Evolutionary conservation across 2,888 invertebrate genomes (phyloP).

Genomic region (Phortica okadai): DNA sequence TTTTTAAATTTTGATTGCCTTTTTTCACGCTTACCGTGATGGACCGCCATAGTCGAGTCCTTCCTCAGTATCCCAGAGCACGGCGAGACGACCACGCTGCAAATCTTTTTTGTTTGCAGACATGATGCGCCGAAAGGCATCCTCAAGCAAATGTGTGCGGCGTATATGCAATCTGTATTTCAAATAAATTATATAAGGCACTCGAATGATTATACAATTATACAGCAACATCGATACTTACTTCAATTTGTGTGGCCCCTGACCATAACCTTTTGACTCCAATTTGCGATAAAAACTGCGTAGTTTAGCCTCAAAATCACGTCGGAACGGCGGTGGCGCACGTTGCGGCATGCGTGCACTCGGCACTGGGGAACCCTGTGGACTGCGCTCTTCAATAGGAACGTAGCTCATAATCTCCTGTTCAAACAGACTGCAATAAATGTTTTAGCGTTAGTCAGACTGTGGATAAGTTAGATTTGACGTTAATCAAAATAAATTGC

Average conservation of each 20-base stretch:
- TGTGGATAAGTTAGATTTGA: too few species aligned
- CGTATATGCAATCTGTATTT: slow-evolving; percentile 89
- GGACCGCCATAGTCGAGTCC: slow-evolving; percentile 99
- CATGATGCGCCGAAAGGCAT: slow-evolving; percentile 98
- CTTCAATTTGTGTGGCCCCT: slow-evolving; percentile 98
- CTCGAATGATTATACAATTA: neutral
- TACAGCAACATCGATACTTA: slow-evolving; percentile 75
- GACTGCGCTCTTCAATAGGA: slow-evolving; percentile 81
- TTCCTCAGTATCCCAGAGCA: slow-evolving; percentile 96
- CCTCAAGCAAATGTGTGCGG: slow-evolving; percentile 94
- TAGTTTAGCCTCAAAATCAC: slow-evolving; percentile 96
- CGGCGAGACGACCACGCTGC: slow-evolving; percentile 95
- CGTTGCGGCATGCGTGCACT: slow-evolving; percentile 84
- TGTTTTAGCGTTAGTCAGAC: neutral
- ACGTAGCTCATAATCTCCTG: slow-evolving; percentile 99
- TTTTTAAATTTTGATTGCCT: neutral
- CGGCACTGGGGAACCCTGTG: slow-evolving; percentile 86
- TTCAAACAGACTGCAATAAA: slow-evolving; percentile 91
- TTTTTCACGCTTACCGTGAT: slow-evolving; percentile 77
- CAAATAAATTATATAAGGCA: neutral
- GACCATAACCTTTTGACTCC: slow-evolving; percentile 97
- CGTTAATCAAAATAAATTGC: too few species aligned
- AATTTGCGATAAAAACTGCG: slow-evolving; percentile 95
- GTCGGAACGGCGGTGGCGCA: slow-evolving; percentile 92
- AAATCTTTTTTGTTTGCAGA: slow-evolving; percentile 96